phyloP scores from a whole-genome alignment of 1,140 invertebrate genomes.

The Chionoecetes opilio region DNA sequence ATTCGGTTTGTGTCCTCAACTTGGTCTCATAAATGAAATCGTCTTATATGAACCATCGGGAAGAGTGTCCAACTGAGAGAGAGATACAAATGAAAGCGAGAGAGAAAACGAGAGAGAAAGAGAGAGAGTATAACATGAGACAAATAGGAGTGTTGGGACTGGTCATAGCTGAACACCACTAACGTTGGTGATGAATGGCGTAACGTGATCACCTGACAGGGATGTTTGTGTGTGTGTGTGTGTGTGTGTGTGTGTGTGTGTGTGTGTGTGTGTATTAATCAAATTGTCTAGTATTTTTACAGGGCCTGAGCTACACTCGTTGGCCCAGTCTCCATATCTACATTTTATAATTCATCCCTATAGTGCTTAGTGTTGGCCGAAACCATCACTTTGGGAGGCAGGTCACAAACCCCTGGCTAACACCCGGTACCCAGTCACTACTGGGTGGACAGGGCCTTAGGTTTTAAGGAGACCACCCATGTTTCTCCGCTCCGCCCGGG shows the following conservation, averaged over 20 bases:
- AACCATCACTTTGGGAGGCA: too few relatives aligned
- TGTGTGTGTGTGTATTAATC: conserved; percentile 43
- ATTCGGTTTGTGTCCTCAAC: neutral
- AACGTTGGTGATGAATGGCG: neutral
- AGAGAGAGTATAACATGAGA: neutral
- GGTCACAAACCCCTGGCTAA: too few relatives aligned
- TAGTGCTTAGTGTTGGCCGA: too few relatives aligned
- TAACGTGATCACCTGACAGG: neutral
- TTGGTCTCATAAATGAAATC: conserved; percentile 42
- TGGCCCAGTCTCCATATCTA: too few relatives aligned
- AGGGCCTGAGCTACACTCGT: too few relatives aligned
- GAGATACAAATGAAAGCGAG: neutral
- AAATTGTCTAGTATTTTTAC: too few relatives aligned
- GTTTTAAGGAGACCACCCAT: too few relatives aligned
- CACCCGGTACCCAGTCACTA: too few relatives aligned
- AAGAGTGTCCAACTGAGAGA: neutral
- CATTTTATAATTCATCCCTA: too few relatives aligned
- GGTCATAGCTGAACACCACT: neutral
- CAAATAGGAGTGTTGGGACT: neutral
- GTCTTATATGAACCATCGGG: neutral
- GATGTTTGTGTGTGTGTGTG: conserved; percentile 51
- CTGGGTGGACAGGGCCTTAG: too few relatives aligned
- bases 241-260: conserved; percentile 53
- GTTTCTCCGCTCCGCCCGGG: too few relatives aligned
- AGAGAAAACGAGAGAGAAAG: neutral